Conservation (phyloP, 2,888 invertebrate genomes). For the Rhimphoctona megacephalus region DNA sequence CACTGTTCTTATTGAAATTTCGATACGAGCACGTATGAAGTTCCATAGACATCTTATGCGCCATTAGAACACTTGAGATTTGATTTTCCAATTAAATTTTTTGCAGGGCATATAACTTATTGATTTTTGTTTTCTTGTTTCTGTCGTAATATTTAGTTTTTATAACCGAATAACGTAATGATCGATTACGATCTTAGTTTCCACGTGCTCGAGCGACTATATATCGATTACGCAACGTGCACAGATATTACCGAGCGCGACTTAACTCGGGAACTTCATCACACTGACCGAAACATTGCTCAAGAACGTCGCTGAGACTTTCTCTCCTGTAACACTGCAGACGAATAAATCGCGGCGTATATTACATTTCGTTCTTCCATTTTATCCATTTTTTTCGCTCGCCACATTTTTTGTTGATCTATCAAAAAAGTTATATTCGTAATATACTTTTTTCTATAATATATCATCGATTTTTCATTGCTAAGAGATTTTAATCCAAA, state of each 20-base stretch:
- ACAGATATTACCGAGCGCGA: slow-evolving; percentile 62
- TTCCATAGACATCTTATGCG: neutral
- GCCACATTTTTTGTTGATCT: neutral
- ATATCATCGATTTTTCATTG: neutral
- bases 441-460: neutral
- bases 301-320: slow-evolving; percentile 63
- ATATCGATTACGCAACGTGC: slow-evolving; percentile 59
- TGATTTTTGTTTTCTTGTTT: neutral
- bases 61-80: neutral
- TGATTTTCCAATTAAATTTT: neutral
- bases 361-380: neutral
- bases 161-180: slow-evolving; percentile 14
- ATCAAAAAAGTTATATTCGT: neutral
- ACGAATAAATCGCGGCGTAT: slow-evolving; percentile 17
- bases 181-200: slow-evolving; percentile 27
- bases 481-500: neutral
- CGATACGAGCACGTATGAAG: neutral
- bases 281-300: slow-evolving; percentile 63
- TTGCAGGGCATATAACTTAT: neutral
- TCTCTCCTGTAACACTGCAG: slow-evolving; percentile 56
- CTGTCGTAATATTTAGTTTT: neutral
- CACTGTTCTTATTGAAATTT: neutral
- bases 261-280: slow-evolving; percentile 65
- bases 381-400: neutral
- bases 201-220: slow-evolving; percentile 41